These are phyloP conservation scores for Eledona agricola DNA, from an alignment of 2,888 invertebrate species.

Conservation along the genomic window DNA sequence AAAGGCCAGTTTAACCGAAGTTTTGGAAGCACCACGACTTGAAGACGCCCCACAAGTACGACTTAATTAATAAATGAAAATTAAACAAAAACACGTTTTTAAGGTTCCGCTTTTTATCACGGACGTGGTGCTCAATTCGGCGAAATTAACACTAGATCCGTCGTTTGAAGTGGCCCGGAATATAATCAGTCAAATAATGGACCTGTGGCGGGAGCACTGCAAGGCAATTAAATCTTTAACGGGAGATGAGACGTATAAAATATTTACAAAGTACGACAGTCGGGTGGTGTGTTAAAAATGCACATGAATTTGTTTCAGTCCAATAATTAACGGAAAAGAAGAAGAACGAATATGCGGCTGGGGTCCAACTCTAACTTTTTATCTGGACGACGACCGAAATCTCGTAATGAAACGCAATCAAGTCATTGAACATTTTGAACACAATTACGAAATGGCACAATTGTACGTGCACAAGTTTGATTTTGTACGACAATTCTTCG, in stretches of 20 bases:
- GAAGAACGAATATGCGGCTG: constrained; percentile 80
- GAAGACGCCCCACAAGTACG: constrained; percentile 60
- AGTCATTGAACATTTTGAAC: constrained; percentile 67
- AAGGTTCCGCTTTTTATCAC: constrained; percentile 72
- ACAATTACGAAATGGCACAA: constrained; percentile 71
- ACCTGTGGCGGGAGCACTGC: constrained; percentile 74
- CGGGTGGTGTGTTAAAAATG: constrained; percentile 4
- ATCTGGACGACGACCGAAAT: constrained; percentile 73
- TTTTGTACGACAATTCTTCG: constrained; percentile 72
- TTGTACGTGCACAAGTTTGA: constrained; percentile 74
- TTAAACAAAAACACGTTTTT: constrained; percentile 44
- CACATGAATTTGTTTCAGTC: constrained; percentile 63
- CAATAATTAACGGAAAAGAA: constrained; percentile 83
- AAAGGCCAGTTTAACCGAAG: constrained; percentile 61
- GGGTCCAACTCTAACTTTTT: constrained; percentile 75
- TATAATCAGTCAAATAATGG: constrained; percentile 70
- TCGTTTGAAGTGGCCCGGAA: constrained; percentile 68
- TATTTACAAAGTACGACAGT: constrained; percentile 73
- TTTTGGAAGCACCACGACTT: constrained; percentile 64
- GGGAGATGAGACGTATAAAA: constrained; percentile 73
- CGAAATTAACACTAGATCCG: constrained; percentile 67
- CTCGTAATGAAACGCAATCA: constrained; percentile 67
- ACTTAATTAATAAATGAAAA: constrained; percentile 1
- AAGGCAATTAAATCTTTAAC: constrained; percentile 76
- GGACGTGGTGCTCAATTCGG: constrained; percentile 63